Evolutionary conservation across 2,797 vertebrate species (phyloP), one percentile per base, ranked within the genome.

Genomic region (Argentina silus): DNA sequence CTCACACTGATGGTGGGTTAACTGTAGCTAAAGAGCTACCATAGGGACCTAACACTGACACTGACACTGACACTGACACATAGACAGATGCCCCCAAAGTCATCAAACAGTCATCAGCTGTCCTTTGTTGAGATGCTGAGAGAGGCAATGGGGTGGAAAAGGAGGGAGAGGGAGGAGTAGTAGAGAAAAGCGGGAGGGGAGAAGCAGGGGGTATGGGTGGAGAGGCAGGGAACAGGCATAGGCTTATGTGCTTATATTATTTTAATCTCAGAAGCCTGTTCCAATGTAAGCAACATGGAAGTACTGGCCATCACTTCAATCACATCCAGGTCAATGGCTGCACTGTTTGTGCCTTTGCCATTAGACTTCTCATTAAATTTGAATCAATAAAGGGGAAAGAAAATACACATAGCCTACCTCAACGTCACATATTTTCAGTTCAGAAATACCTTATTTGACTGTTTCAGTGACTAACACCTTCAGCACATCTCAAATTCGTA

Each of bases 171-270:
- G 74, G 62, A 60, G 74, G 67, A 74, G 75, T 53, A 19, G 68
- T 47, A 48, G 36, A 77, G 71, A 42, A 63, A 4, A 68, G 59
- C 73, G 48, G n/a, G 48, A 21, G 44, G n/a, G 45, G 12, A 14
- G 61, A 14, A n/a, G 65, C 51, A 51, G 27, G 75, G 60, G 59
- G 64, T 9, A 63, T 15, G 23, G 53, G 75, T 70, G 72, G 21
- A 69, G 86, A 83, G 76, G 73, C 64, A 21, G 56, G 76, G 85
- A 93, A 93, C 92, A 94, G 90, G 87, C 72, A 36, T 79, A 69
- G 85, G 83, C 90, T 92, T 93, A 88, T 94, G 82, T 79, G 76
- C 82, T 84, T 77, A 91, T 93, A 92, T 94, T 94, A 92, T 94
- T 94, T 88, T 91, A 92, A 93, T 93, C 90, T 92, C 83, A 82